Evolutionary conservation across 2,888 invertebrate species (phyloP), one percentile per base, ranked within the genome.

Genomic region (Hydropsyche betteni): DNA sequence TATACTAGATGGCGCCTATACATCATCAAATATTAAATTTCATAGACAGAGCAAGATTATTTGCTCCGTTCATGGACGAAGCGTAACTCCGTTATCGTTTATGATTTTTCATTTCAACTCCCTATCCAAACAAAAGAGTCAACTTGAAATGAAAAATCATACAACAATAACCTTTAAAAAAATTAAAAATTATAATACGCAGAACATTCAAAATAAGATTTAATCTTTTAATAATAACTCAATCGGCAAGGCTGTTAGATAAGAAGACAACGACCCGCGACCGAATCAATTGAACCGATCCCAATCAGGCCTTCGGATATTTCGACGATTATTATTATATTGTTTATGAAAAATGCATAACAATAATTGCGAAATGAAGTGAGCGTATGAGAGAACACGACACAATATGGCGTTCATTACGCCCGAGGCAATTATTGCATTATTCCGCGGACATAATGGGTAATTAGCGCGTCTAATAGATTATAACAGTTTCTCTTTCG

Each of bases 401-500:
- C 33, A 61, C 33, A 61, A 61, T 61, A 61, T 61, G 33, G 33
- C 33, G 61, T 61, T 16, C 16, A 61, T 61, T 61, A 61, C 33
- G 61, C 53, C 12, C 53, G 10, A 24, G 61, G 16, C 61, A 61
- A 61, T 61, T 61, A 61, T 10, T 33, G 61, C 16, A 61, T 61
- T 61, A 61, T 61, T 14, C 61, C 16, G 61, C 61, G 8, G 24
- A 5, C 24, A 61, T 61, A 61, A 61, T 61, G 61, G 61, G 61
- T 61, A 61, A 61, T 61, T 61, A 61, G 61, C 33, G 61, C 4
- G 10, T 16, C 61, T 61, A 53, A 53, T 53, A 53, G 61, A 24
- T 61, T 33, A 16, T 33, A 24, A 61, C 33, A 33, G 16, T 61
- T 61, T 61, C 61, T 61, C 61, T 61, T 61, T 61, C 33, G 16